Evolutionary conservation across 2,888 invertebrate species (phyloP).

Genomic region (Galeopsomyia nigrocyanea): DNA sequence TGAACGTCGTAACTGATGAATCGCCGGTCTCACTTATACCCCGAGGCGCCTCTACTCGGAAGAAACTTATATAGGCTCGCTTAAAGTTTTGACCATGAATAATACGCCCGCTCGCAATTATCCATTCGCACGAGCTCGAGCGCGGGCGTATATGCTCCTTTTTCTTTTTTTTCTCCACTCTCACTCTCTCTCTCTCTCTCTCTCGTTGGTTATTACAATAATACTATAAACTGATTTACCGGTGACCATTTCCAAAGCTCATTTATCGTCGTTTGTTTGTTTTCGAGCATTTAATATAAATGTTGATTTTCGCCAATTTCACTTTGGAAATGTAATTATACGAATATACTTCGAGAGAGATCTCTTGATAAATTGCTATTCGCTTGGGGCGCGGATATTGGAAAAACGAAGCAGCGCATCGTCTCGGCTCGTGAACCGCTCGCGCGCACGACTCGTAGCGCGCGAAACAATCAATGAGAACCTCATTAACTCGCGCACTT

Average conservation of each 20-base stretch:
- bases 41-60: too few relatives aligned
- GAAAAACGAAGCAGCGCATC: too few relatives aligned
- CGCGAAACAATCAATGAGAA: conserved; percentile 13
- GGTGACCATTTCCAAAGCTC: background rate
- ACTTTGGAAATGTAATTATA: too few relatives aligned
- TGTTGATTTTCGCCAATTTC: too few relatives aligned
- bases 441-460: conserved; percentile 2
- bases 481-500: conserved; percentile 10
- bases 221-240: too few relatives aligned
- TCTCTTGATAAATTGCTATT: too few relatives aligned
- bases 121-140: background rate
- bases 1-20: too few relatives aligned
- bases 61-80: too few relatives aligned
- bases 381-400: background rate
- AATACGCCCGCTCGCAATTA: background rate
- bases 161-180: background rate
- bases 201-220: background rate
- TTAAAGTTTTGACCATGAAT: too few relatives aligned
- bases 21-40: too few relatives aligned
- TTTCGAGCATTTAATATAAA: too few relatives aligned
- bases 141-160: conserved; percentile 4
- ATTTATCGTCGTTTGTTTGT: background rate
- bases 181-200: conserved; percentile 2
- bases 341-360: too few relatives aligned
- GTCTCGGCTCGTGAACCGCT: background rate